Evolutionary conservation across 2,113 vertebrate species (phyloP), one percentile per base, ranked within the genome.

Genomic region (Oncorhynchus tshawytscha): DNA sequence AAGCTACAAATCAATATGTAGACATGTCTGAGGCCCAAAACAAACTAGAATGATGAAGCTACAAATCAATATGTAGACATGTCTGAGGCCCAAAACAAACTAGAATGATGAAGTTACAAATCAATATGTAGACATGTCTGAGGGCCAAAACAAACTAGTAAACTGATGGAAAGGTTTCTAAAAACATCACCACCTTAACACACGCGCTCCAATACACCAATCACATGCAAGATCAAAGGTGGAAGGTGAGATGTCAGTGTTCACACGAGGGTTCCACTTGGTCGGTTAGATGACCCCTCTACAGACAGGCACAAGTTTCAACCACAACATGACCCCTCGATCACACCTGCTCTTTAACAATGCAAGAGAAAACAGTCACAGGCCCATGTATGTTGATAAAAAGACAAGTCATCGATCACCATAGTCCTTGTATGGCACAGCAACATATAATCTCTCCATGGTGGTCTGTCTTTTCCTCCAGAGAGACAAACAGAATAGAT

Each of bases 271-370:
- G 59, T 65, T 54, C 59, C 20, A 73, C 64, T 54, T 74, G 81
- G 89, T 86, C 90, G 79, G 48, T 82, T 78, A 87, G 83, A 93
- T 82, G 76, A 90, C 78, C 85, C 93, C 90, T 92, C 77, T 84
- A 93, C 90, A 92, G 73, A 94, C 93, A 90, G 92, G 91, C 91
- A 94, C 89, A 81, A 89, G 84, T 91, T 91, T 82, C 84, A 84
- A 92, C 85, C 88, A 91, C 90, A 86, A 92, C 74, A 91, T 83
- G 77, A 76, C 76, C 78, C 64, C 77, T 78, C 70, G 60, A 78
- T 84, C 84, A 78, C 71, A 87, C 81, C 84, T 84, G 84, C 82
- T 82, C 84, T 81, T 86, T 77, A 72, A 85, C 78, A 72, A 85
- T 82, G 90, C 76, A 75, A 78, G 78, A 91, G 16, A 18, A 54